Evolutionary conservation across 2,113 vertebrate species (phyloP).

Genomic region (Nymphicus hollandicus): DNA sequence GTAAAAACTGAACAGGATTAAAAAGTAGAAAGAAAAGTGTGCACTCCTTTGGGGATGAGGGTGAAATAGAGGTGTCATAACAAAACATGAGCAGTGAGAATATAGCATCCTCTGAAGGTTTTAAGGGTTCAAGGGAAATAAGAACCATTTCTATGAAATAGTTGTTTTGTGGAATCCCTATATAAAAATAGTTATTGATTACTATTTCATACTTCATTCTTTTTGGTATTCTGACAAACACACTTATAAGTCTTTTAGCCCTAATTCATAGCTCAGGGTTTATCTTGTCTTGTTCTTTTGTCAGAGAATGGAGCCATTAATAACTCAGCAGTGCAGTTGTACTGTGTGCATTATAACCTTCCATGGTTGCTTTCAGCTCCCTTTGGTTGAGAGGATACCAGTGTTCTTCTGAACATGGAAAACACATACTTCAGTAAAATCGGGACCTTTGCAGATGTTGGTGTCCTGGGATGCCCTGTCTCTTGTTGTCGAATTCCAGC

Average conservation of each 20-base stretch:
- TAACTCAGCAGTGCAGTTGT: no score
- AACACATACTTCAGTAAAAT: not conserved
- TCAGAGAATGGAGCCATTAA: not conserved
- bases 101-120: not conserved
- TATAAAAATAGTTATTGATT: not conserved
- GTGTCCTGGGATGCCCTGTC: not conserved
- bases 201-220: not conserved
- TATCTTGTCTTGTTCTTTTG: not conserved
- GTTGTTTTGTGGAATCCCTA: not conserved
- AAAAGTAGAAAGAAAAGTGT: not conserved
- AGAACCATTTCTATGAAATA: not conserved
- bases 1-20: not conserved
- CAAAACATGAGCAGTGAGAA: not conserved
- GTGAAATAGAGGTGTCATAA: fast-evolving
- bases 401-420: not conserved
- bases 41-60: not conserved
- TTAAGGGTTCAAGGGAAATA: not conserved
- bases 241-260: not conserved
- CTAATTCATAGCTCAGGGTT: not conserved
- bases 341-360: not conserved
- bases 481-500: not conserved
- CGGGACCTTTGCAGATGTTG: not conserved
- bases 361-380: not conserved
- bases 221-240: not conserved
- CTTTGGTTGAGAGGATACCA: not conserved